Conservation (phyloP, 2,113 vertebrate genomes). For the Pipra filicauda region DNA sequence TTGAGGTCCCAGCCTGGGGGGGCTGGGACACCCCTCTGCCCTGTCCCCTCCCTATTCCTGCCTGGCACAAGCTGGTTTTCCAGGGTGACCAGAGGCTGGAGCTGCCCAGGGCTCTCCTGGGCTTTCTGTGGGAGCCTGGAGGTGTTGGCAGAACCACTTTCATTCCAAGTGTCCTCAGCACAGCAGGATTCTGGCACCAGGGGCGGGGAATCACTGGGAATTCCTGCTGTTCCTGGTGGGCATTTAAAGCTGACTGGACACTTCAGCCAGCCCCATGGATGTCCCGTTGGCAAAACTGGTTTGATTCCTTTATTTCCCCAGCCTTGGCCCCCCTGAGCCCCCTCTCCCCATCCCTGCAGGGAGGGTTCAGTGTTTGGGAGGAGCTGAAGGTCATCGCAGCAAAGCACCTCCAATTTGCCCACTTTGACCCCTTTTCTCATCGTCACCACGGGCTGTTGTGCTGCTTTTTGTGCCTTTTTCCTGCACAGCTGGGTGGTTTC, state of each 20-base stretch:
- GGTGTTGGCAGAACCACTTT: background rate
- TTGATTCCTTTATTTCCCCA: background rate
- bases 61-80: background rate
- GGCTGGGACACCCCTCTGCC: too few species aligned
- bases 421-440: background rate
- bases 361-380: background rate
- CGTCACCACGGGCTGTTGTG: rapidly evolving
- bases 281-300: background rate
- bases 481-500: background rate
- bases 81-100: background rate
- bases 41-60: background rate
- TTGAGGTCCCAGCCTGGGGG: background rate
- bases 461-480: background rate
- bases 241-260: too few species aligned
- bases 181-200: background rate
- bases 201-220: background rate
- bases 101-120: rapidly evolving
- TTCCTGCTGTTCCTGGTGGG: background rate
- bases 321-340: background rate
- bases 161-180: rapidly evolving
- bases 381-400: rapidly evolving
- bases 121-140: background rate
- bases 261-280: rapidly evolving
- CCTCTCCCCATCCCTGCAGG: background rate
- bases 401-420: rapidly evolving